Base-by-base conservation (phyloP, 2,797 vertebrate genomes). In the Cynopterus sphinx region DNA sequence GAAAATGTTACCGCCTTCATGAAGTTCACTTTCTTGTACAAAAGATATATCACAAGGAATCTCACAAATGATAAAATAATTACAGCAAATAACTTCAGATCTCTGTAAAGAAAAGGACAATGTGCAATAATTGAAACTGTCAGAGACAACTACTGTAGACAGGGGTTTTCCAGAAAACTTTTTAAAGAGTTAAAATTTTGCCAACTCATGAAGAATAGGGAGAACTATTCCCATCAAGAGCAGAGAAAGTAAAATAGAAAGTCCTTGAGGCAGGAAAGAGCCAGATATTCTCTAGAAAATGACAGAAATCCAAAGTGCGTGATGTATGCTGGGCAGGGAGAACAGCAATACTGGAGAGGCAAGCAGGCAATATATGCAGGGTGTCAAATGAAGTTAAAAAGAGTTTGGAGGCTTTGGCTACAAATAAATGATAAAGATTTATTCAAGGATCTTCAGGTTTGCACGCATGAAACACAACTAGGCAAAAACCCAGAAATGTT, bases 41-140 rank as follows among this genome's bases (percentile, higher is more conserved):
- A 43, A 33, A 87, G 21, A 46, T 33, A 83, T 22, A 41, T 21
- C 84, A 93, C 59, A 88, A 93, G 16, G 33, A 55, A 68, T 84
- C 65, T 77, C 43, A 83, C 65, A 86, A 81, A 75, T 28, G 73
- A 33, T 49, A 87, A 41, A 84, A 85, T 73, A 87, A 94, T 61
- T 75, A 90, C 15, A 65, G 28, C 10, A 89, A 75, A 57, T 85
- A 91, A 79, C 31, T 59, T 24, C 39, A 90, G 49, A 39, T 59
- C 61, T 7, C 70, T 87, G 31, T 57, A 86, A 73, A 86, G 22
- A 67, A 82, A 95, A 91, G 57, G 26, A 74, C 94, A 87, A 73
- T 59, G 31, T 67, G 6, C 17, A 31, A 10, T 43, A 78, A 84
- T 28, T 55, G 26, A 92, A 53, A 87, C 51, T 17, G 70, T 31